phyloP scores from a whole-genome alignment of 2,888 invertebrate species.

The Chalcosyrphus nemorum region DNA sequence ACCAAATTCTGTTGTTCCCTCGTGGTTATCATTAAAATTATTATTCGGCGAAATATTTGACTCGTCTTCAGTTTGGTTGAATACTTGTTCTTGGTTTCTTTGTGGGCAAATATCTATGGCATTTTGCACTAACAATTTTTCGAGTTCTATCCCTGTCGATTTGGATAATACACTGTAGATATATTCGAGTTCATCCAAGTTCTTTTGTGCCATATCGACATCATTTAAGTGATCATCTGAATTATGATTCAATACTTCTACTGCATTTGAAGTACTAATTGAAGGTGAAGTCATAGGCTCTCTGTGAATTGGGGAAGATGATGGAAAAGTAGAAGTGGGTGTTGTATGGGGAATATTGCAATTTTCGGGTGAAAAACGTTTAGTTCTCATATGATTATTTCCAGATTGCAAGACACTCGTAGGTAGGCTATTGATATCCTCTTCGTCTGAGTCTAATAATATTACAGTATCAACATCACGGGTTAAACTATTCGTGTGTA shows the following conservation, averaged over 20 bases:
- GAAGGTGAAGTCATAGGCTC: not conserved
- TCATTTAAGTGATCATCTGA: slow-evolving; percentile 6
- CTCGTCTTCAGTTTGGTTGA: not conserved
- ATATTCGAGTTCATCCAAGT: slow-evolving; percentile 30
- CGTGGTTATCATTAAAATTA: not conserved
- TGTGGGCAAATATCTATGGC: no score
- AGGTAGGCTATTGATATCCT: not conserved
- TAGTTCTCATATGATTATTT: no score
- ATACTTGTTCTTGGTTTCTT: no score
- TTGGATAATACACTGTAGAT: slow-evolving; percentile 38
- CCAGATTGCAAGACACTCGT: not conserved
- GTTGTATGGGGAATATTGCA: not conserved
- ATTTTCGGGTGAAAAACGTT: no score
- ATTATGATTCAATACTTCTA: not conserved
- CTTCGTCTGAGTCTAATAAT: slow-evolving; percentile 52
- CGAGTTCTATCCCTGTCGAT: slow-evolving; percentile 55
- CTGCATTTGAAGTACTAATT: not conserved
- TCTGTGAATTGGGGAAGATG: not conserved
- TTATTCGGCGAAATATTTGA: not conserved
- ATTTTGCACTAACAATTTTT: slow-evolving; percentile 23
- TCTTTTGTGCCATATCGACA: slow-evolving; percentile 33
- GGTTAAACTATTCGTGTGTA: not conserved
- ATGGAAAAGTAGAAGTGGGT: not conserved
- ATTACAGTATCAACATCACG: slow-evolving; percentile 5
- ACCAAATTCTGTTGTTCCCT: not conserved